Percentiles rank a stretch among this genome's conserved stretches.
phyloP scores from a whole-genome alignment of 2,797 vertebrate genomes.

The Poecilia picta region DNA sequence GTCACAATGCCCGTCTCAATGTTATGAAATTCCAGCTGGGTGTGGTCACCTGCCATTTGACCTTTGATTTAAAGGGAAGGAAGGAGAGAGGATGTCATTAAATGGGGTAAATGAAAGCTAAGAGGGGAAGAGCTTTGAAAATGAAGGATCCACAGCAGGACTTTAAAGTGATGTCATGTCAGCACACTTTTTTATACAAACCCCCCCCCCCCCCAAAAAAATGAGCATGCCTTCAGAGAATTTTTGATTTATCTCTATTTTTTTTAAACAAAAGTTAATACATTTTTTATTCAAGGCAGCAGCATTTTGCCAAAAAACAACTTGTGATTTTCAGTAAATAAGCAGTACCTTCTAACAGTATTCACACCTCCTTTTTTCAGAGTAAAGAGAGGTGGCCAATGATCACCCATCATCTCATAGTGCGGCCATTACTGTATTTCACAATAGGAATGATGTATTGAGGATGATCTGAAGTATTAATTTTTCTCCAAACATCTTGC shows the following conservation, averaged over 20 bases:
- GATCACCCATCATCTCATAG: neutral
- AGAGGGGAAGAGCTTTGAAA: neutral
- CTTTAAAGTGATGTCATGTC: neutral
- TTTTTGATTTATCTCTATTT: neutral
- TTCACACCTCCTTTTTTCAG: neutral
- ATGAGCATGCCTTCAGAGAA: neutral
- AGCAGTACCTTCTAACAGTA: neutral
- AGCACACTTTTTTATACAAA: neutral
- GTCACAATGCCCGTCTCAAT: conserved; percentile 98
- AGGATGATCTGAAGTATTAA: neutral
- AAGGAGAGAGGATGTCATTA: conserved; percentile 27
- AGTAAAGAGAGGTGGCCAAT: too few species aligned
- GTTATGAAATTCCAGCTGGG: conserved; percentile 98
- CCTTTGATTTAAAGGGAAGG: conserved; percentile 77
- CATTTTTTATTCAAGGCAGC: neutral
- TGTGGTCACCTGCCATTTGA: conserved; percentile 98
- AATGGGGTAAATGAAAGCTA: neutral
- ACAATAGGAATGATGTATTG: neutral
- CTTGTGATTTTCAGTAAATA: neutral
- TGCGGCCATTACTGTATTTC: neutral
- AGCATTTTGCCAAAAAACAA: neutral
- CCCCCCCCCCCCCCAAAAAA: too few species aligned
- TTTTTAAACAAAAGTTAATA: neutral
- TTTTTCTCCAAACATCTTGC: neutral
- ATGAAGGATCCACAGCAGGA: neutral